Evolutionary conservation across 2,888 invertebrate species (phyloP), one percentile per base, ranked within the genome.

Genomic region (Drosophila colorata): DNA sequence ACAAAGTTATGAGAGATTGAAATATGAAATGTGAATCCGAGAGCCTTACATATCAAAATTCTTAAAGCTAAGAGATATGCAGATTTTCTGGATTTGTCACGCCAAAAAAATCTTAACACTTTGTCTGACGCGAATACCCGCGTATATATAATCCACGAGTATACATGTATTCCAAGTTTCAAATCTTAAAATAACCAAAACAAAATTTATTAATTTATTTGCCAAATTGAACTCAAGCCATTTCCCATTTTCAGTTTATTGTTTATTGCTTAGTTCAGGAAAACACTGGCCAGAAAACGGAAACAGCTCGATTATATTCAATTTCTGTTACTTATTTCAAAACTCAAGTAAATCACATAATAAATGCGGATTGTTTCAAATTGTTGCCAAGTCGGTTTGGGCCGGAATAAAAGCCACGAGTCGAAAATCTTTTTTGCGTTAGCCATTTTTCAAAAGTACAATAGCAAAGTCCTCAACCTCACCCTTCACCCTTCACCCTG

Each of bases 271-370:
- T 7, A 33, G 31, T 33, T 11, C 33, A 13, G 33, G 33, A 33
- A 33, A 33, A 11, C 33, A 13, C 33, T 33, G 33, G 2, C 8
- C 37, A 4, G 38, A 13, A 13, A 4, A 2, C 63, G 63, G 63
- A 63, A 51, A 66, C 35, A 20, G 35, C 9, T 5, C 41, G 52
- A 49, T 66, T 46, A 46, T 46, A 20, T 41, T 28, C 66, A 51
- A 63, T 63, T 63, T 66, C 49, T 63, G 33, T 65, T 65, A 41
- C 65, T 63, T 44, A 56, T 31, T 33, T 25, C 20, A 31, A 55
- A 31, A 53, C 35, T 33, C 43, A 44, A 66, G 28, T n/a, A 48
- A 73, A 49, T 55, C 38, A 47, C 56, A 73, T 58, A 13, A 67
- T 56, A 52, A 43, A 55, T 38, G 40, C 31, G 43, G 14, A 47